Evolutionary conservation across 2,797 vertebrate genomes (phyloP), one percentile per base, ranked within the genome.

Genomic region (Cichlasoma orientale): DNA sequence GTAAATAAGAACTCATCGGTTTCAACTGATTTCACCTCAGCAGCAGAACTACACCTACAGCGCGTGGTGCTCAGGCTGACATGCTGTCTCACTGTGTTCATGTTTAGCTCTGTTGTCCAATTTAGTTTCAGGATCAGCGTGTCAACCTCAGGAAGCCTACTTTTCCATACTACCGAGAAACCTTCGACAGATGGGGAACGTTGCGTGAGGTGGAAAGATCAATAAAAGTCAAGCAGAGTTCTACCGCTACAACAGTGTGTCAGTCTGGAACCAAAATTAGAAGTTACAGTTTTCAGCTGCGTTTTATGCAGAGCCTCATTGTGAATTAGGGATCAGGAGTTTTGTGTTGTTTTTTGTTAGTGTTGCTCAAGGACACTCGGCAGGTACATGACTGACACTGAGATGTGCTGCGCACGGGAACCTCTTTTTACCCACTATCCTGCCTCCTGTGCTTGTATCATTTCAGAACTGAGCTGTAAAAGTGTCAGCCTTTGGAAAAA

Each of bases 1-100:
- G 2, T 10, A 1, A 19, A 27, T 19, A 12, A 0, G 3, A 19
- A 0, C 61, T 47, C 23, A 2, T 44, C 38, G 27, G 0, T 7
- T 66, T 23, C 2, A 4, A 7, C 14, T 63, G 59, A 41, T 41
- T 44, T 44, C 21, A 44, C 36, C 44, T 21, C 1, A 0, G 10
- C 21, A 23, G 0, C 58, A 18, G 21, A 6, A 21, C 36, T 38
- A 25, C 33, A 44, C 38, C 38, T 7, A 18, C 38, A 66, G 61
- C 11, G 9, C 38, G 25, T 10, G 23, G 36, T 1, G 36, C 14
- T 19, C 41, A 50, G 41, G 61, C 23, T 47, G 61, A 27, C 61
- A 66, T 66, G 9, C 61, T 19, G 61, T 29, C 41, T 12, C 19
- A 13, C 61, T 29, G 41, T 7, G 5, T 3, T 68, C 61, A 68